Conservation (phyloP, 2,797 vertebrate species). For the Enteromius radiatus region DNA sequence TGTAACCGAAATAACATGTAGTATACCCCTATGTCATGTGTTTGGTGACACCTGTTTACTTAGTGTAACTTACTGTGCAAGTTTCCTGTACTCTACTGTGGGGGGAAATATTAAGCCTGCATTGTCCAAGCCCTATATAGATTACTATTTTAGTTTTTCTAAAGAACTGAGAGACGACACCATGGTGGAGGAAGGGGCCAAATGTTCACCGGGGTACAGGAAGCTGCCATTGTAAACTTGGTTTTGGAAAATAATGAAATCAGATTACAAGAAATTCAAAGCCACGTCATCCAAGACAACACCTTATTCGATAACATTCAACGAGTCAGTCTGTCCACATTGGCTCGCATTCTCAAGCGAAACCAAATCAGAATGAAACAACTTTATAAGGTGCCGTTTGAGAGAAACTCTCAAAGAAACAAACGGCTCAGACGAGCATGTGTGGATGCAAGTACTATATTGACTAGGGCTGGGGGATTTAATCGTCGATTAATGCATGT, state of each 20-base stretch:
- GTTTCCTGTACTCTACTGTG: too few species aligned
- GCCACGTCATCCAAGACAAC: too few species aligned
- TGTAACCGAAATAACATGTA: constrained; percentile 33
- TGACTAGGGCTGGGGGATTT: too few species aligned
- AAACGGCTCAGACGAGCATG: constrained; percentile 21
- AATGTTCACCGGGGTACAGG: constrained; percentile 1
- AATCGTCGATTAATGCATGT: too few species aligned
- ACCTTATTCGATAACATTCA: too few species aligned
- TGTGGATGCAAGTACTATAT: constrained; percentile 6
- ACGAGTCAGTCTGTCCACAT: constrained; percentile 17
- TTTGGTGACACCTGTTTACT: background rate
- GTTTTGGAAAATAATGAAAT: too few species aligned
- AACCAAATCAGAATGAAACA: background rate
- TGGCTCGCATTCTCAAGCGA: background rate
- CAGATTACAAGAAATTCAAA: too few species aligned
- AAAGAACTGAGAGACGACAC: constrained; percentile 9
- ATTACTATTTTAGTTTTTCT: constrained; percentile 13
- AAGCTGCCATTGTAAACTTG: background rate
- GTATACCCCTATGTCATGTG: constrained; percentile 14
- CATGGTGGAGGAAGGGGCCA: background rate
- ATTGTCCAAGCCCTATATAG: constrained; percentile 26
- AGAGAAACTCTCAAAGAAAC: constrained; percentile 9
- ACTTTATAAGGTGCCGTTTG: constrained; percentile 2
- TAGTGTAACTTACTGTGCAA: too few species aligned
- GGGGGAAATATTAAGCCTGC: too few species aligned